Evolutionary conservation across 2,797 vertebrate species (phyloP).

Genomic region (Sebastes hubbsi): DNA sequence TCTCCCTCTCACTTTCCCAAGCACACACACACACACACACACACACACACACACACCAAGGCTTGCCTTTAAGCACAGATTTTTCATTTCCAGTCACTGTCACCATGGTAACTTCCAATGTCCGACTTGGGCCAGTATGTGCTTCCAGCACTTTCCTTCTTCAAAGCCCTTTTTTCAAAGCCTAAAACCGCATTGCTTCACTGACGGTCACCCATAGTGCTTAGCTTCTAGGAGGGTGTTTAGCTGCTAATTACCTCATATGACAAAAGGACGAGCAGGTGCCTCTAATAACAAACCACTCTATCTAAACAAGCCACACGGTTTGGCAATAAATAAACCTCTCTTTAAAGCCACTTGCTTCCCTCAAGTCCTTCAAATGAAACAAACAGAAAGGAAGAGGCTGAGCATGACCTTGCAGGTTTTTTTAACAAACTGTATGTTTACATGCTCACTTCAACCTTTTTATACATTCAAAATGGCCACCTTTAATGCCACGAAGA

Average conservation of each 20-base stretch:
- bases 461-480: conserved; percentile 50
- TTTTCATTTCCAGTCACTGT: conserved; percentile 81
- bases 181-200: conserved; percentile 69
- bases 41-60: conserved; percentile 41
- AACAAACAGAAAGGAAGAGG: neutral
- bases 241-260: conserved; percentile 65
- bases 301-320: conserved; percentile 36
- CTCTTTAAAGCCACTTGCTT: neutral
- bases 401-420: conserved; percentile 16
- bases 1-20: neutral
- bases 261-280: conserved; percentile 46
- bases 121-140: conserved; percentile 73
- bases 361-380: neutral
- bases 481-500: conserved; percentile 30
- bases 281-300: conserved; percentile 49
- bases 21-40: neutral
- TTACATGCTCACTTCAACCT: neutral
- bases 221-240: conserved; percentile 50
- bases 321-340: conserved; percentile 25
- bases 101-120: conserved; percentile 84
- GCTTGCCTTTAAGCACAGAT: conserved; percentile 77
- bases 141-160: conserved; percentile 74
- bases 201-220: conserved; percentile 53
- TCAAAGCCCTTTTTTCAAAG: conserved; percentile 72
- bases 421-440: conserved; percentile 1